Evolutionary conservation across 2,888 invertebrate species (phyloP).

Genomic region (Stratiomys singularior): DNA sequence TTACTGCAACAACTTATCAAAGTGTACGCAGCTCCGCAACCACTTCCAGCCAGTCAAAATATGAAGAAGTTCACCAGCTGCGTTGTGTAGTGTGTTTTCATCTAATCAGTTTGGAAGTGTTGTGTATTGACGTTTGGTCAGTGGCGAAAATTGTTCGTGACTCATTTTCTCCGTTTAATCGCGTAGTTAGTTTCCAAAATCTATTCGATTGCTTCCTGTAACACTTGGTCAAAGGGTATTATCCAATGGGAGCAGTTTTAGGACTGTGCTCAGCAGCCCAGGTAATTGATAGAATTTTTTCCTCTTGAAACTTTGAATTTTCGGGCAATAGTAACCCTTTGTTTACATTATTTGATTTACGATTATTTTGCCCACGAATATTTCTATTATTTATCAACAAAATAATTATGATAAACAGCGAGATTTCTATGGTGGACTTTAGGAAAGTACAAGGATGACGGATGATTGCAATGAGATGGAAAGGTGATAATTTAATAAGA

Average conservation of each 20-base stretch:
- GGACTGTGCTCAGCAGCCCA: slow-evolving; percentile 73
- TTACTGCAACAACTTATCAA: background rate
- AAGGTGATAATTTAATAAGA: too few relatives aligned
- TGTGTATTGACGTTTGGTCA: background rate
- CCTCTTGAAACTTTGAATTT: slow-evolving; percentile 53
- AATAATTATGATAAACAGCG: too few relatives aligned
- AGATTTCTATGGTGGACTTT: too few relatives aligned
- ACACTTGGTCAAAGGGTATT: background rate
- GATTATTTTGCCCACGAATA: too few relatives aligned
- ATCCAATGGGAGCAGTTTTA: slow-evolving; percentile 71
- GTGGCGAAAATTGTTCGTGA: background rate
- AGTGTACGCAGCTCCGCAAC: background rate
- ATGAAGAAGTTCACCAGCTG: background rate
- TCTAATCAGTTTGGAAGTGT: too few relatives aligned
- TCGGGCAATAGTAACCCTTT: slow-evolving; percentile 51
- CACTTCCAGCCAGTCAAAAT: background rate
- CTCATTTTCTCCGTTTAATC: slow-evolving; percentile 4
- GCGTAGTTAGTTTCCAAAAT: background rate
- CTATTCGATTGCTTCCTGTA: too few relatives aligned
- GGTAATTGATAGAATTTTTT: slow-evolving; percentile 62
- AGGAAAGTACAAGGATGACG: too few relatives aligned
- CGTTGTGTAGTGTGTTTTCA: too few relatives aligned
- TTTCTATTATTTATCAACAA: too few relatives aligned
- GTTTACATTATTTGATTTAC: slow-evolving; percentile 42
- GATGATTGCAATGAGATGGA: too few relatives aligned